phyloP scores from a whole-genome alignment of 1,140 invertebrate species.

The Hermetia illucens region DNA sequence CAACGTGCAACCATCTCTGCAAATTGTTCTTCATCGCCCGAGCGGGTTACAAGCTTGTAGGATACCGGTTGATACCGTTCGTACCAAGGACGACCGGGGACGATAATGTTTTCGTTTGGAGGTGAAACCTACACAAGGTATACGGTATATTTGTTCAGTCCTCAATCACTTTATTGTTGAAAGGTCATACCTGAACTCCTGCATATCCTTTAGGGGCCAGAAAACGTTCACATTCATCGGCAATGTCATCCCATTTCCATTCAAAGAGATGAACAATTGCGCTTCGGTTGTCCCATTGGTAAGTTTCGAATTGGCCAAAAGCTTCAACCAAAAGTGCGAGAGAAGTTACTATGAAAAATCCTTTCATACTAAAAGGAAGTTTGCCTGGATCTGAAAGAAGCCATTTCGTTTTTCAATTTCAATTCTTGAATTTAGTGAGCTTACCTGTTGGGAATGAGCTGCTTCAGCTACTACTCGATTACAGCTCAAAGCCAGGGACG shows the following conservation, averaged over 20 bases:
- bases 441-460: too few relatives aligned
- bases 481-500: too few relatives aligned
- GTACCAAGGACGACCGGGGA: slow-evolving; percentile 52
- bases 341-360: too few relatives aligned
- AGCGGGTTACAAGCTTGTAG: slow-evolving; percentile 58
- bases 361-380: too few relatives aligned
- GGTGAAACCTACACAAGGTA: slow-evolving; percentile 31
- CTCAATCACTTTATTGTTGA: too few relatives aligned
- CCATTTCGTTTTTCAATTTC: too few relatives aligned
- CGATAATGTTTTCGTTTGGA: slow-evolving; percentile 29
- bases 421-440: too few relatives aligned
- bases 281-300: slow-evolving; percentile 30
- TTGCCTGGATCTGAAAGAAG: too few relatives aligned
- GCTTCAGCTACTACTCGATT: too few relatives aligned
- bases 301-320: slow-evolving; percentile 18
- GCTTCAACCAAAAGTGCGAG: too few relatives aligned
- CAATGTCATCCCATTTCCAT: slow-evolving; percentile 70
- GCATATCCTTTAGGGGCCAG: slow-evolving; percentile 59
- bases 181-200: slow-evolving; percentile 58
- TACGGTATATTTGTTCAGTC: too few relatives aligned
- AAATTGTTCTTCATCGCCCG: slow-evolving; percentile 59
- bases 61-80: slow-evolving; percentile 80
- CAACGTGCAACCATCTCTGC: slow-evolving; percentile 59
- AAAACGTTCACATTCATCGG: slow-evolving; percentile 65
- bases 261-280: slow-evolving; percentile 65